A percentile compares a stretch with the other conserved stretches of the same genome.
Conservation (phyloP, 2,113 vertebrate species). For the Ursus arctos region DNA sequence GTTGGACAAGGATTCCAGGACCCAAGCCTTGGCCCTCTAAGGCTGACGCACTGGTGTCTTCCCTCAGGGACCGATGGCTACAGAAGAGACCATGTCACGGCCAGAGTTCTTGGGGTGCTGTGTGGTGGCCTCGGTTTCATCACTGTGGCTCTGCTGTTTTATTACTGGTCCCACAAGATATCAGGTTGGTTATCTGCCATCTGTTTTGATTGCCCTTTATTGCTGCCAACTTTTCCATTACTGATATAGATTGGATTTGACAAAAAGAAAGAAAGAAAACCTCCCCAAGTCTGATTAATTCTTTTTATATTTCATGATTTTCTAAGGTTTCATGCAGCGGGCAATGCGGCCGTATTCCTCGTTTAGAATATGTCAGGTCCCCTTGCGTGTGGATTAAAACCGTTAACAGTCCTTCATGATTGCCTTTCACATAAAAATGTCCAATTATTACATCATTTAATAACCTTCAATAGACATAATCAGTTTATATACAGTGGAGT, state of each 20-base stretch:
- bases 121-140: background rate
- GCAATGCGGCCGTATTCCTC: background rate
- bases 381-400: background rate
- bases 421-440: slow-evolving; percentile 43
- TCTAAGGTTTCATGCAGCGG: background rate
- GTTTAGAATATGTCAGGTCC: background rate
- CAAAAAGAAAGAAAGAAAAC: background rate
- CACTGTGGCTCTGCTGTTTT: background rate
- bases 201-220: background rate
- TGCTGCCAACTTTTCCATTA: background rate
- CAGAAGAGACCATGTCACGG: background rate
- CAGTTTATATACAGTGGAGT: background rate
- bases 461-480: background rate
- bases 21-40: background rate
- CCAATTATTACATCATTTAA: background rate
- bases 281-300: background rate
- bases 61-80: background rate
- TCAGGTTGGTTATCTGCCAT: background rate
- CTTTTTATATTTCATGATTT: background rate
- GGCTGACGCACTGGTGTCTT: background rate
- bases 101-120: background rate
- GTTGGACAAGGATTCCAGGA: background rate
- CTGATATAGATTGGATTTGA: background rate
- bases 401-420: background rate
- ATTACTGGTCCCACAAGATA: background rate